These are phyloP conservation scores for Thelaira solivaga DNA, from an alignment of 2,888 invertebrate species.

Conservation along the genomic window DNA sequence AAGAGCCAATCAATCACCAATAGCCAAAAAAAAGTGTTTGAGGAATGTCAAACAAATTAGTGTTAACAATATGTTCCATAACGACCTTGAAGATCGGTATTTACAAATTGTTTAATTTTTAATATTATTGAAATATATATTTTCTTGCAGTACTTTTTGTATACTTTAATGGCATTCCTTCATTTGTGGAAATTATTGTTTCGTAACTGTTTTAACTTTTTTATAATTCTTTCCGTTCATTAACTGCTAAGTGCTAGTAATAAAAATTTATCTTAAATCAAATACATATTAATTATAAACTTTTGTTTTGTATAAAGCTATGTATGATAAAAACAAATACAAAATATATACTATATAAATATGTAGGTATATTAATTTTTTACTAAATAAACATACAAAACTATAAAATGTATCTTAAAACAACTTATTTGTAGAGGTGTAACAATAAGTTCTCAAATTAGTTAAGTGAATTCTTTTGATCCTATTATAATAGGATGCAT, in stretches of 20 bases:
- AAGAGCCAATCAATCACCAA: conserved; percentile 12
- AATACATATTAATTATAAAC: conserved; percentile 31
- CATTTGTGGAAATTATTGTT: conserved; percentile 28
- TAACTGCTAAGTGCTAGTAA: conserved; percentile 56
- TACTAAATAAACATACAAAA: conserved; percentile 63
- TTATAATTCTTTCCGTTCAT: conserved; percentile 56
- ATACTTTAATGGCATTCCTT: conserved; percentile 51
- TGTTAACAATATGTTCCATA: conserved; percentile 21
- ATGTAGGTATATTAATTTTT: conserved; percentile 60
- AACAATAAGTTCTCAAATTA: too few species aligned
- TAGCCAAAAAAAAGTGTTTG: conserved; percentile 21
- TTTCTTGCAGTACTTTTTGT: conserved; percentile 36
- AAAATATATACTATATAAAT: conserved; percentile 48
- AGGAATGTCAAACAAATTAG: not conserved
- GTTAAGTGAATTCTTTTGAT: too few species aligned
- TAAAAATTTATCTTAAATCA: conserved; percentile 51
- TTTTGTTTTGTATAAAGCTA: conserved; percentile 58
- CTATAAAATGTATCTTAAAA: too few species aligned
- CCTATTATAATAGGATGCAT: too few species aligned
- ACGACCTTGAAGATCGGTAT: not conserved
- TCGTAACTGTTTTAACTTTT: conserved; percentile 35
- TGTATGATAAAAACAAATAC: conserved; percentile 37
- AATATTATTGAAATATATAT: conserved; percentile 14
- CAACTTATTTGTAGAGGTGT: too few species aligned
- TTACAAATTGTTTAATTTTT: conserved; percentile 1